A percentile compares a stretch with the other conserved stretches of the same genome.
These are phyloP conservation scores for Pollimyrus isidori DNA, from an alignment of 2,113 vertebrate genomes.

Conservation along the genomic window DNA sequence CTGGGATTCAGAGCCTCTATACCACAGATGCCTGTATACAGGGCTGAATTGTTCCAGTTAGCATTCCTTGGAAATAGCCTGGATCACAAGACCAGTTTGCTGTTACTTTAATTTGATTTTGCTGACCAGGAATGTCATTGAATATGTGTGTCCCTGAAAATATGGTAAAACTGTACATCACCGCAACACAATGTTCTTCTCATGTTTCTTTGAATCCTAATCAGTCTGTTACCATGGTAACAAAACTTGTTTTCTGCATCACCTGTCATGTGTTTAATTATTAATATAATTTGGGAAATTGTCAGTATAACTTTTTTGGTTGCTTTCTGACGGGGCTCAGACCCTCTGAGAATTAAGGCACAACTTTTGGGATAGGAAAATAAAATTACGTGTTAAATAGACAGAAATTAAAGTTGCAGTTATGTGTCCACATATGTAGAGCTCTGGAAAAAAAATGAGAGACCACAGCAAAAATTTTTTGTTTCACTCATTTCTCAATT, in stretches of 20 bases:
- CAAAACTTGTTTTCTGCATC: background rate
- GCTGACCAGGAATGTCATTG: background rate
- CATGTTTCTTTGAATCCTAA: background rate
- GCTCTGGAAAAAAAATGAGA: too few relatives aligned
- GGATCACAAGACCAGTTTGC: constrained; percentile 13
- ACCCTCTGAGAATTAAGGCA: background rate
- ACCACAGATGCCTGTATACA: constrained; percentile 33
- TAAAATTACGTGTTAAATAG: background rate
- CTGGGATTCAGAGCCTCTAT: background rate
- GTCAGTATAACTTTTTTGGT: background rate
- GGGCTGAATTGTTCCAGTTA: background rate
- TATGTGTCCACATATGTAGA: background rate
- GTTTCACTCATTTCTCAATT: too few relatives aligned
- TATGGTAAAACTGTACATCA: background rate
- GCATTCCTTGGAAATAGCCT: background rate
- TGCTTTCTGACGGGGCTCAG: background rate
- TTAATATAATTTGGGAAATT: background rate
- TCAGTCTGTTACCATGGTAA: background rate
- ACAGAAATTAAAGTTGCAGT: background rate
- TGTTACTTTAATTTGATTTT: constrained; percentile 10
- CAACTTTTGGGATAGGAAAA: background rate
- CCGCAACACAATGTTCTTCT: background rate
- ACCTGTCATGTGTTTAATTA: background rate
- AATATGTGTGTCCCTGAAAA: background rate
- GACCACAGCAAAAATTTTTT: too few relatives aligned